A percentile compares a stretch with the other conserved stretches of the same genome.
Evolutionary conservation across 2,113 vertebrate genomes (phyloP).

Genomic region (Pelecanus crispus): DNA sequence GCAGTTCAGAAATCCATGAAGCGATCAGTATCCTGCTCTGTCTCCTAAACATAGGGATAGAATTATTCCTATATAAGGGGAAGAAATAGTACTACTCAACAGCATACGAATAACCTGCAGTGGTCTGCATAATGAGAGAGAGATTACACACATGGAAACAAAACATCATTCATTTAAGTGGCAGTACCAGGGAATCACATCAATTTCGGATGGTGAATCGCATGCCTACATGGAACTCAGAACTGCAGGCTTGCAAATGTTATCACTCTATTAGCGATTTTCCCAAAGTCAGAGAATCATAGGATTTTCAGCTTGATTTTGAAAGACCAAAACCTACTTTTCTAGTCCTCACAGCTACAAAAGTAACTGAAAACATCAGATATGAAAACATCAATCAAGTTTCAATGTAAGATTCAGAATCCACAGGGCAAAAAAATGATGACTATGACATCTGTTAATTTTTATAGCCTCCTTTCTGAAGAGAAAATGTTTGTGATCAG

Average conservation of each 20-base stretch:
- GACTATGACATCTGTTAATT: background rate
- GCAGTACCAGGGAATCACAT: background rate
- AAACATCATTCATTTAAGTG: background rate
- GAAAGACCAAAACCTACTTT: background rate
- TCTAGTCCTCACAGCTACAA: background rate
- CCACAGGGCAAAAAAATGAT: background rate
- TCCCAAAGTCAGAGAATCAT: background rate
- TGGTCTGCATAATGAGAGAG: background rate
- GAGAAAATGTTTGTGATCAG: background rate
- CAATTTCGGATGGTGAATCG: background rate
- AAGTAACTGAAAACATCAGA: background rate
- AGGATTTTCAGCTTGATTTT: background rate
- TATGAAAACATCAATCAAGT: background rate
- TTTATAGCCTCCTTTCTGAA: background rate
- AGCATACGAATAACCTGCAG: background rate
- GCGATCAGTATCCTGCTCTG: background rate
- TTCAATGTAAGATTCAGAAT: background rate
- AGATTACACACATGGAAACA: background rate
- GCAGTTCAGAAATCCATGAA: background rate
- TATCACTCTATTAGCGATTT: background rate
- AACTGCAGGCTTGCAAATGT: background rate
- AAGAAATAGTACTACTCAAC: background rate
- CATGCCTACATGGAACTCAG: background rate
- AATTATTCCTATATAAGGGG: background rate
- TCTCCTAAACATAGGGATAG: background rate